These are phyloP conservation scores for Promerops cafer DNA, from an alignment of 2,113 vertebrate genomes.

Conservation along the genomic window DNA sequence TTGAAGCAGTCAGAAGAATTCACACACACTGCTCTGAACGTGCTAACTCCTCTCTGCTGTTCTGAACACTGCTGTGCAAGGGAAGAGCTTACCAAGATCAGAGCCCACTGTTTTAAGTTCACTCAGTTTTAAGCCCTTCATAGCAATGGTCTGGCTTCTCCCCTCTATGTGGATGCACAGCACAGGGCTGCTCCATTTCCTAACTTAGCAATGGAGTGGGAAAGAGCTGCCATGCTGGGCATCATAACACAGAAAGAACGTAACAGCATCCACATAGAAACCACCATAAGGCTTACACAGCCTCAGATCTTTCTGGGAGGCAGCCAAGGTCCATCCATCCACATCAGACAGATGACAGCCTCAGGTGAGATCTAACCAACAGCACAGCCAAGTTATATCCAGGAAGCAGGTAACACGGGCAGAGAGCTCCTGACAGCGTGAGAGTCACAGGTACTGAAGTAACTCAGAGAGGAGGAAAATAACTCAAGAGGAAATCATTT, in stretches of 20 bases:
- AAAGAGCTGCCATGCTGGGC: neutral
- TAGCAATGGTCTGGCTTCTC: neutral
- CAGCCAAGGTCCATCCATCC: neutral
- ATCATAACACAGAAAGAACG: neutral
- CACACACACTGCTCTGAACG: neutral
- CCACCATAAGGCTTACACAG: neutral
- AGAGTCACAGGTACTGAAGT: neutral
- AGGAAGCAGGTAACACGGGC: neutral
- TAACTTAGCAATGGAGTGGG: neutral
- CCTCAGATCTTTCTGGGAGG: neutral
- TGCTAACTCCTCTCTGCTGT: neutral
- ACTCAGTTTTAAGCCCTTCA: neutral
- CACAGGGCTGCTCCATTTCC: neutral
- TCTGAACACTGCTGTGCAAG: neutral
- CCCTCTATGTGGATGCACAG: rapidly evolving
- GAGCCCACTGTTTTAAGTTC: neutral
- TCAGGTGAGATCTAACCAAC: neutral
- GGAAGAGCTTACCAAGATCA: neutral
- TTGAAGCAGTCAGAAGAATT: neutral
- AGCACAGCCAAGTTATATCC: neutral
- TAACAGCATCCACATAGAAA: neutral
- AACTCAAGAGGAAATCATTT: constrained; percentile 6
- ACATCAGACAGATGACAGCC: neutral
- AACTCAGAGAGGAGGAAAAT: neutral
- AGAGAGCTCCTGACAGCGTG: neutral